phyloP scores from a whole-genome alignment of 2,113 vertebrate genomes.

The Notarius quadriscutis region DNA sequence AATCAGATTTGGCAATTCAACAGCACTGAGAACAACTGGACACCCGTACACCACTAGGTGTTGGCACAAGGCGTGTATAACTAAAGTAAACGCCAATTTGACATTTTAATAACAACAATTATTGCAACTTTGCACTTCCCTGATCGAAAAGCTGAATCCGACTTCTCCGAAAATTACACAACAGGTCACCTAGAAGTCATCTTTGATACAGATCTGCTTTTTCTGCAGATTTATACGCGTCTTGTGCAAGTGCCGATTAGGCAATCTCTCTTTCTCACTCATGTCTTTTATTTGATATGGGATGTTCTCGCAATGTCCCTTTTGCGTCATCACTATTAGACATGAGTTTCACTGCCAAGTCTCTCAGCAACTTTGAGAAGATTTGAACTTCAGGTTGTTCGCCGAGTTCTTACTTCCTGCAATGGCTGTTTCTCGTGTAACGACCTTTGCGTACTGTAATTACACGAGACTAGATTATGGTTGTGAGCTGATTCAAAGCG shows the following conservation, averaged over 20 bases:
- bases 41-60: not conserved
- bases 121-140: constrained; percentile 43
- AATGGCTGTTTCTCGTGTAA: not conserved
- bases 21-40: not conserved
- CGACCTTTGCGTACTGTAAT: not conserved
- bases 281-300: not conserved
- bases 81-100: not conserved
- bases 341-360: not conserved
- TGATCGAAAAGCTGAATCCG: constrained; percentile 9
- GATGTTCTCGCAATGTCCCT: constrained; percentile 18
- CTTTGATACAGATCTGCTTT: constrained; percentile 30
- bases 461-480: constrained; percentile 4
- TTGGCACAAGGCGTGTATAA: not conserved
- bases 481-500: constrained; percentile 12
- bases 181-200: constrained; percentile 36
- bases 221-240: constrained; percentile 12
- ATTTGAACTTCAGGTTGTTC: not conserved
- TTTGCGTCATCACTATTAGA: constrained; percentile 11
- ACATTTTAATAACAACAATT: not conserved
- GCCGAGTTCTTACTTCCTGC: not conserved
- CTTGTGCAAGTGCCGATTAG: constrained; percentile 27
- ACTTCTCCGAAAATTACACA: constrained; percentile 13
- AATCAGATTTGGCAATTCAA: not conserved
- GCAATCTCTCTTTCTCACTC: constrained; percentile 21
- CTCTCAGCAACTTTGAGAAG: not conserved